phyloP scores from a whole-genome alignment of 2,113 vertebrate genomes.

The Myrmecophaga tridactyla region DNA sequence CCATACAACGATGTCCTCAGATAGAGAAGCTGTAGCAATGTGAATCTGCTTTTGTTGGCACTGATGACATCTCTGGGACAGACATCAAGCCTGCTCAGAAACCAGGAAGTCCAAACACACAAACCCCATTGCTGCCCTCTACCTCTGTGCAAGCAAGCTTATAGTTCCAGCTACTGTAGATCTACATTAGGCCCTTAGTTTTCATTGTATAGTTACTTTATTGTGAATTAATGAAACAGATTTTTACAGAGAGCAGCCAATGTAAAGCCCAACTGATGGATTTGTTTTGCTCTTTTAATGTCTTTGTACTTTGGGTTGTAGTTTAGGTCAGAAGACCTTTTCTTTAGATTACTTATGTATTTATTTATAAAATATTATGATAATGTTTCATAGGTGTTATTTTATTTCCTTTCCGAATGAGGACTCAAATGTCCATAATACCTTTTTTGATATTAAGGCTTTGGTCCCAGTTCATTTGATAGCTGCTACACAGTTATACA shows the following conservation, averaged over 20 bases:
- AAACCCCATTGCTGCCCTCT: background rate
- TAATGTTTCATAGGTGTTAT: background rate
- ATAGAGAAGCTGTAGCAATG: background rate
- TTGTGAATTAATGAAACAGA: background rate
- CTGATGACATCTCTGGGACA: background rate
- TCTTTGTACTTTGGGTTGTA: background rate
- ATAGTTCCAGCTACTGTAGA: background rate
- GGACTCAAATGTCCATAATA: background rate
- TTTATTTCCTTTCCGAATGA: constrained; percentile 27
- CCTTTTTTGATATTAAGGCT: background rate
- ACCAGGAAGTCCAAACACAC: background rate
- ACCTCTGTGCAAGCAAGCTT: accelerated
- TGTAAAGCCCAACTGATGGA: background rate
- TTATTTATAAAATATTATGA: constrained; percentile 10
- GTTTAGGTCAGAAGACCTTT: background rate
- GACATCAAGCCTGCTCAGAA: background rate
- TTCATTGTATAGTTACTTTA: background rate
- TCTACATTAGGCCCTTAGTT: background rate
- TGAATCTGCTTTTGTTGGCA: background rate
- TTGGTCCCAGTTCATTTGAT: background rate
- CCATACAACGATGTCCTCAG: background rate
- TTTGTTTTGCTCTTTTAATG: background rate
- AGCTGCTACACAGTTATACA: background rate
- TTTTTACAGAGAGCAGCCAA: background rate
- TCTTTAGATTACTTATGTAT: background rate